Base-by-base conservation (phyloP, 1,140 invertebrate species). In the Eupristina koningsbergeri region DNA sequence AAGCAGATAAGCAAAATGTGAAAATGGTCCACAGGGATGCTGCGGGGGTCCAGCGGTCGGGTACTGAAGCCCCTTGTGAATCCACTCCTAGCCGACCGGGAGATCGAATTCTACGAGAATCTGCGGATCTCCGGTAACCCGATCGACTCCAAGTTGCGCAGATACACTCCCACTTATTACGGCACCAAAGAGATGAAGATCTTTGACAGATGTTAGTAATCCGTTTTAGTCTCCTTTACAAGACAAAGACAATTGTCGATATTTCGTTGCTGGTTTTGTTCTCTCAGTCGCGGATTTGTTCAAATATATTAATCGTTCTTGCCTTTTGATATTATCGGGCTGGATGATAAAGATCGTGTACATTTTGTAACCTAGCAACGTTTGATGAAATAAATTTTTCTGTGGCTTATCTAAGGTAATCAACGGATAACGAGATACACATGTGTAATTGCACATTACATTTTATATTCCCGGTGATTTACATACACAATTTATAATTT, bases 31-130 rank as follows among this genome's bases (percentile, higher is more conserved):
- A 9, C 34, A 96, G 96, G 95, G 69, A 94, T 96, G 89, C 90
- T 96, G 34, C 94, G 95, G 90, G 93, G 94, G 85, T 91, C 93
- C 86, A 93, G 93, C 86, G 94, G 94, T 0, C 93, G 93, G 41
- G 92, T 96, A 41, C 92, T 96, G 45, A 97, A 97, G 89, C 95
- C 96, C 0, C 92, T 96, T 17, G 92, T 94, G 19, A 96, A 96
- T 89, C 92, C 92, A 31, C 91, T 94, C 67, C 92, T 94, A 79
- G 95, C 95, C n/a, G 93, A 93, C 73, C 93, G 95, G 76, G 96
- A 97, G 91, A 93, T 96, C 1, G 91, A 93, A 26, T 96, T 97
- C 92, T 97, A 97, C 90, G 93, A 95, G 86, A 90, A 93, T 67
- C 87, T 96, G 69, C 86, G 92, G 84, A 86, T 86, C 9, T 91